phyloP scores from a whole-genome alignment of 2,888 invertebrate genomes.

The Furcula furcula region DNA sequence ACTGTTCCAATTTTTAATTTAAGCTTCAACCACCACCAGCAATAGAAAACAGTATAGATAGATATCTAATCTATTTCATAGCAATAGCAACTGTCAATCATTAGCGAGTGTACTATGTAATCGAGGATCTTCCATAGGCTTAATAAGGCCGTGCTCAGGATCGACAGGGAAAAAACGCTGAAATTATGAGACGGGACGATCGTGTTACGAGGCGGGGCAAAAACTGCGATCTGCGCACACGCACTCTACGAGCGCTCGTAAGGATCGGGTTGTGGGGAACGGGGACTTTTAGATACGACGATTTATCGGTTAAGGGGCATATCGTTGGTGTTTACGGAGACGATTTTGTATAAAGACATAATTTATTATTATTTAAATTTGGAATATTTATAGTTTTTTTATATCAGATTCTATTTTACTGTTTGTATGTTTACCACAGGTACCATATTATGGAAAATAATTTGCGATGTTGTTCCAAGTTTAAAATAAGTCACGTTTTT shows the following conservation, averaged over 20 bases:
- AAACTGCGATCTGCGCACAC: constrained; percentile 47
- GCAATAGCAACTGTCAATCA: constrained; percentile 56
- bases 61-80: constrained; percentile 10
- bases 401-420: too few relatives aligned
- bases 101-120: constrained; percentile 41
- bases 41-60: background rate
- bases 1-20: too few relatives aligned
- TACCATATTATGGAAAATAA: too few relatives aligned
- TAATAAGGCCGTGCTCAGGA: constrained; percentile 56
- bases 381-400: too few relatives aligned
- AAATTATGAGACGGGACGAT: constrained; percentile 75
- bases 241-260: constrained; percentile 47
- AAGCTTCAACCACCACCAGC: too few relatives aligned
- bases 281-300: constrained; percentile 29
- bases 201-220: constrained; percentile 67
- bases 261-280: constrained; percentile 35
- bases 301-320: too few relatives aligned
- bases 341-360: too few relatives aligned
- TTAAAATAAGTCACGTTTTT: too few relatives aligned
- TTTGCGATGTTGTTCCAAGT: too few relatives aligned
- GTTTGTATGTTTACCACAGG: too few relatives aligned
- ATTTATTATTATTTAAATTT: too few relatives aligned
- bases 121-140: constrained; percentile 45
- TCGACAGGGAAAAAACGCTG: constrained; percentile 54
- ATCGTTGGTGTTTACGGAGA: too few relatives aligned